These are phyloP conservation scores for Mya arenaria DNA, from an alignment of 1,140 invertebrate species.

Conservation along the genomic window DNA sequence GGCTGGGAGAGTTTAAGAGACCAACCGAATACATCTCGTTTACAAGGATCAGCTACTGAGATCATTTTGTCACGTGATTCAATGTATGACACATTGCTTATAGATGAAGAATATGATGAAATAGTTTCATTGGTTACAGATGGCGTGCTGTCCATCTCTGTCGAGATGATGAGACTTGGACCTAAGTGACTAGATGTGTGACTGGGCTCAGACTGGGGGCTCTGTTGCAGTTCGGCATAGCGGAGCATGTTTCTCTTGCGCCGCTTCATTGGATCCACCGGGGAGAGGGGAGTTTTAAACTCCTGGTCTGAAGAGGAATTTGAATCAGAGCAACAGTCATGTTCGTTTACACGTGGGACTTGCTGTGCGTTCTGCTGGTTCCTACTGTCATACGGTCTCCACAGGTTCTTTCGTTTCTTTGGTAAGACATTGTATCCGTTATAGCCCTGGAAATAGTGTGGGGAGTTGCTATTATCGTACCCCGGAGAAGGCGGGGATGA, in stretches of 20 bases:
- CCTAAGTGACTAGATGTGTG: not conserved
- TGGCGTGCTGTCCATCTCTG: not conserved
- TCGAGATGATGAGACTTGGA: not conserved
- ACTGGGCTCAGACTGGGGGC: not conserved
- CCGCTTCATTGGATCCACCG: conserved; percentile 46
- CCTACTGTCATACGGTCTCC: conserved; percentile 46
- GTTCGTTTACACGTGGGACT: not conserved
- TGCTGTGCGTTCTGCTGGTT: not conserved
- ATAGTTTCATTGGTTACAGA: not conserved
- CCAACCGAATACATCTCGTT: conserved; percentile 48
- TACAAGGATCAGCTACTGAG: conserved; percentile 7
- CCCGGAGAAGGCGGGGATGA: conserved; percentile 9
- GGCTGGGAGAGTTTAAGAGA: conserved; percentile 35
- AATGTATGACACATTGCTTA: not conserved
- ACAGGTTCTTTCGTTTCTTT: conserved; percentile 53
- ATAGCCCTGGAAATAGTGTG: not conserved
- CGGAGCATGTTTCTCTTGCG: conserved; percentile 39
- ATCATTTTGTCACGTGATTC: conserved; percentile 38
- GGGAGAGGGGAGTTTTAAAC: conserved; percentile 39
- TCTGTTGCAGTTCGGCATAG: conserved; percentile 18
- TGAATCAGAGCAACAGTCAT: conserved; percentile 6
- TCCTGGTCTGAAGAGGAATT: conserved; percentile 43
- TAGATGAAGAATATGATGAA: not conserved
- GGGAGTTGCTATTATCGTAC: not conserved
- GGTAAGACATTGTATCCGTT: conserved; percentile 24